phyloP scores from a whole-genome alignment of 2,888 invertebrate species.

The Hyalella azteca region DNA sequence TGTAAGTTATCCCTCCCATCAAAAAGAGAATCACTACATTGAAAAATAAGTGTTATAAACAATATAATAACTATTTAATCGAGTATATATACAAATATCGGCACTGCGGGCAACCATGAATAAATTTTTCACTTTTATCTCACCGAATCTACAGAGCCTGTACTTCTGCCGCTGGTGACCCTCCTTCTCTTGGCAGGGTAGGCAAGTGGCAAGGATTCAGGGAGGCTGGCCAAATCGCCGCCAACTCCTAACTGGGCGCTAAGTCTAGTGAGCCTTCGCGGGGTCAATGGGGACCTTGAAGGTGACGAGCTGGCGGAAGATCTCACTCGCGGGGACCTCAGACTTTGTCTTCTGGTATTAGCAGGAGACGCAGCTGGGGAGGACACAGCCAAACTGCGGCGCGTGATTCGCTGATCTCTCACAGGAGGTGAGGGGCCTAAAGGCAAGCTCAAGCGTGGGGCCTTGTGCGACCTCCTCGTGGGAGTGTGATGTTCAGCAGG shows the following conservation, averaged over 20 bases:
- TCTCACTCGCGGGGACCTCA: background rate
- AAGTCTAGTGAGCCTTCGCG: constrained; percentile 9
- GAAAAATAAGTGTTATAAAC: too few species aligned
- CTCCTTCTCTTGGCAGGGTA: constrained; percentile 28
- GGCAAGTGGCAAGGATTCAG: background rate
- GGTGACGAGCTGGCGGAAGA: constrained; percentile 9
- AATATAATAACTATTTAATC: background rate
- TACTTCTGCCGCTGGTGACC: constrained; percentile 3
- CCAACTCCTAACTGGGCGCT: background rate
- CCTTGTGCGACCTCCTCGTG: background rate
- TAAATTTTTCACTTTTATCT: too few species aligned
- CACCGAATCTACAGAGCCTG: constrained; percentile 9
- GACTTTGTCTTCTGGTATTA: constrained; percentile 18
- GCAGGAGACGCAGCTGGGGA: background rate
- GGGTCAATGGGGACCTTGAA: background rate
- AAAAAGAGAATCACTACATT: background rate
- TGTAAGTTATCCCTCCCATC: too few species aligned
- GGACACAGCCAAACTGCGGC: constrained; percentile 5
- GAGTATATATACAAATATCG: background rate
- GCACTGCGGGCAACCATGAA: background rate
- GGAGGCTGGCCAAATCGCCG: background rate
- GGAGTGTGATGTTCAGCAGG: background rate
- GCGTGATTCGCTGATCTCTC: background rate
- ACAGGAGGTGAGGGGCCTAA: background rate
- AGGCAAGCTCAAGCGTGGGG: background rate